These are phyloP conservation scores for Sycophaga agraensis DNA, from an alignment of 1,140 invertebrate genomes.

Conservation along the genomic window DNA sequence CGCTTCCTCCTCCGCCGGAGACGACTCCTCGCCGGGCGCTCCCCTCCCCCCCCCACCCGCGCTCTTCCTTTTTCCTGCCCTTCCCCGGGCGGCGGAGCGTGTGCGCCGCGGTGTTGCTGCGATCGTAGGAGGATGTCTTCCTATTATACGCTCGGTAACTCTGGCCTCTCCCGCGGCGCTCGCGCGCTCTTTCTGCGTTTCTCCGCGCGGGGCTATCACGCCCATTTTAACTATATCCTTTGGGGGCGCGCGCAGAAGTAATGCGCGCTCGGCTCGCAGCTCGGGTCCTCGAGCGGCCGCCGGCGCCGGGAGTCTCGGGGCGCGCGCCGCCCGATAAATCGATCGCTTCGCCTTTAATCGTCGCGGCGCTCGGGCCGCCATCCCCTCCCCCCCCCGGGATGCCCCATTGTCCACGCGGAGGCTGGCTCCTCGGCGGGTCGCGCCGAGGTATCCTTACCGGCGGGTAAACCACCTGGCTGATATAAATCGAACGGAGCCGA, in stretches of 20 bases:
- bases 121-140: slow-evolving; percentile 40
- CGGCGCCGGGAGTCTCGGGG: no score
- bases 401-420: no score
- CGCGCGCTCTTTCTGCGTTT: slow-evolving; percentile 4
- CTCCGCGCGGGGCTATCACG: slow-evolving; percentile 12
- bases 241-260: slow-evolving; percentile 25
- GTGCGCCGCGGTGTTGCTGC: slow-evolving; percentile 7
- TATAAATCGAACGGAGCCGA: no score
- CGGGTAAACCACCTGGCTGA: no score
- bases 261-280: neutral
- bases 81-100: neutral
- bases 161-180: slow-evolving; percentile 18
- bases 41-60: no score
- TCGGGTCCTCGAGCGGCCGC: neutral
- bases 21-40: neutral
- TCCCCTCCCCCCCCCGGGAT: no score
- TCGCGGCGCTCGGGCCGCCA: no score
- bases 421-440: no score
- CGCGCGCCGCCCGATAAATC: no score
- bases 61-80: no score
- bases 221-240: slow-evolving; percentile 30
- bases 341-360: no score
- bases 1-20: slow-evolving; percentile 20
- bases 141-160: slow-evolving; percentile 43
- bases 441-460: no score